These are phyloP conservation scores for Neodiprion lecontei DNA, from an alignment of 1,140 invertebrate genomes.

Conservation along the genomic window DNA sequence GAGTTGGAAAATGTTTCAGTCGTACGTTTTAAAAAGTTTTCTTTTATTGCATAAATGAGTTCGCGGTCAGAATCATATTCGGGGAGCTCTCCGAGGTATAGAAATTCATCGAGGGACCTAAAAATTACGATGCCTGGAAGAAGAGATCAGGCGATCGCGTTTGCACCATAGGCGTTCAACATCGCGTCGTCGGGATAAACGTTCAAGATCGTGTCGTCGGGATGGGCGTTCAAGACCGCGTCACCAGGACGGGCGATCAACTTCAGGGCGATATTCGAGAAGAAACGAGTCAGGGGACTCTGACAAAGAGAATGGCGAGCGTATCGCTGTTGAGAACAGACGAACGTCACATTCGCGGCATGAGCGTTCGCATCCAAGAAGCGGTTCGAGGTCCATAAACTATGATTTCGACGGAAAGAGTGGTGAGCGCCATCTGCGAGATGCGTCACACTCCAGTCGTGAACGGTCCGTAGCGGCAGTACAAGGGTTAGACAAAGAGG, in stretches of 20 bases:
- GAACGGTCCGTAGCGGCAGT: conserved; percentile 14
- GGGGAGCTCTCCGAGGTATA: not conserved
- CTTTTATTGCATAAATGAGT: conserved; percentile 12
- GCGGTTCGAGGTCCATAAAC: conserved; percentile 17
- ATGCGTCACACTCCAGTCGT: conserved; percentile 22
- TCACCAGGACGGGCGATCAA: conserved; percentile 15
- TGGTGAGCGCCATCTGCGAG: conserved; percentile 20
- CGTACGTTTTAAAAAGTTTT: conserved; percentile 8
- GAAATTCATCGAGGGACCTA: not conserved
- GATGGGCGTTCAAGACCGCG: conserved; percentile 18
- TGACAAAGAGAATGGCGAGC: conserved; percentile 19
- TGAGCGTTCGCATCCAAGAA: conserved; percentile 8
- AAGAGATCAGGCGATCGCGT: not conserved
- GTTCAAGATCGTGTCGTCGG: not conserved
- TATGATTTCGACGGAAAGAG: conserved; percentile 20
- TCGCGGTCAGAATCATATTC: not conserved
- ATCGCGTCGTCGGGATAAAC: too few species aligned
- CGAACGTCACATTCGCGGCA: conserved; percentile 19
- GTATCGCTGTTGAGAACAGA: conserved; percentile 22
- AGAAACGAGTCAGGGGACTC: conserved; percentile 10
- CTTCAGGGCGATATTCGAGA: not conserved
- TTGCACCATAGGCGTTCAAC: not conserved
- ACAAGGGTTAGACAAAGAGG: conserved; percentile 3
- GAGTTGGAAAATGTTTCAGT: conserved; percentile 16
- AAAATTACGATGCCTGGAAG: not conserved